Base-by-base conservation (phyloP, 2,797 vertebrate species). In the Mormyrops boulengeri region DNA sequence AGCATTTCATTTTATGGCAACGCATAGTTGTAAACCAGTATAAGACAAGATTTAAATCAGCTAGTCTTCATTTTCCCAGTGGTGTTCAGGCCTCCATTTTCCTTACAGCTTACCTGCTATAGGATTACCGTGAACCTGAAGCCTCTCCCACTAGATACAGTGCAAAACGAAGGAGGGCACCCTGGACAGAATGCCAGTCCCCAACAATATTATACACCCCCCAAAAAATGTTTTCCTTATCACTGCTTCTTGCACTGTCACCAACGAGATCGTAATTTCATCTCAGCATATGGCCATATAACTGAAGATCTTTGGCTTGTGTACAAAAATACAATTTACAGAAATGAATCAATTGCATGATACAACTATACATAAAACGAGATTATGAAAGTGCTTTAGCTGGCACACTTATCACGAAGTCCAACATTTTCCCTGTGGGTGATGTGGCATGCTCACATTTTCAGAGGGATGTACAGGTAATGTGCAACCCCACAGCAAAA, bases 1-100 rank as follows among this genome's bases (percentile, higher is more conserved):
- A 90, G 53, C 62, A 82, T 34, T 73, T 90, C 57, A 82, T 91
- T 90, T 90, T 87, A 90, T 87, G 88, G 55, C 60, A 62, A 49
- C 14, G 12, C 44, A n/a, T 14, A 30, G 88, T 34, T 73, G 60
- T 73, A 73, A 86, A 86, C 88, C 88, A 87, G 22, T 41, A 26
- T 14, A 77, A 12, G 6, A 9, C 62, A 73, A 57, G 26, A 38
- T 80, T 55, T 41, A 30, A 87, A 87, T n/a, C 19, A 87, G 84
- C 38, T 49, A 47, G 17, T 49, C 44, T 4, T 84, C 19, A n/a
- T 84, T 77, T 19, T 38, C 69, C 30, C 4, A 77, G 69, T 34
- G 66, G 73, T 47, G 19, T 80, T 44, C 73, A 1, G 17, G 12
- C 30, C 30, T 73, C 66, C 30, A 38, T 11, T 38, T 73, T 38